Percentiles rank a stretch among this genome's conserved stretches.
phyloP scores from a whole-genome alignment of 2,113 vertebrate species.

The Catharus fuscescens region DNA sequence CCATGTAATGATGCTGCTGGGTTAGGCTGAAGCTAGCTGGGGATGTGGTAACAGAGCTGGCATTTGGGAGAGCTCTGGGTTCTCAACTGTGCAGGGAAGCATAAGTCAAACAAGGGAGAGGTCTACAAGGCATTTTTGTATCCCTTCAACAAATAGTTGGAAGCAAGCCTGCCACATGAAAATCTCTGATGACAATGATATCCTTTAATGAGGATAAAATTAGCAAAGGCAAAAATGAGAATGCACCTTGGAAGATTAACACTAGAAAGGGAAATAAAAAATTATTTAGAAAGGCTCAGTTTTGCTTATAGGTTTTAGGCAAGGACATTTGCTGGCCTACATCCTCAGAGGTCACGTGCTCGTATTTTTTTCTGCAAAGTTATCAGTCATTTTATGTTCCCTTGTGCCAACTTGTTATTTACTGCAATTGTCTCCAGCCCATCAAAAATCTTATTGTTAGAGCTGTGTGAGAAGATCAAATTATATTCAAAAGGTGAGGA shows the following conservation, averaged over 20 bases:
- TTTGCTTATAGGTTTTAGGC: conserved; percentile 5
- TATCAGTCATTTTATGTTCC: conserved; percentile 15
- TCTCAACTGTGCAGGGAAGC: not conserved
- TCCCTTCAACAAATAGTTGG: conserved; percentile 14
- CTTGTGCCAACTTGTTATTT: conserved; percentile 42
- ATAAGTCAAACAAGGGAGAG: not conserved
- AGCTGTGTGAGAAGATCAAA: conserved; percentile 17
- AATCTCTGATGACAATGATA: not conserved
- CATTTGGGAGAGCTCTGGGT: not conserved
- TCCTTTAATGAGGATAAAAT: not conserved
- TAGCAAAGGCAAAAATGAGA: not conserved
- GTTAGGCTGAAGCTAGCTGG: not conserved
- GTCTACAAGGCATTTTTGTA: not conserved
- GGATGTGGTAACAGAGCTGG: not conserved
- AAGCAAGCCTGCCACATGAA: not conserved
- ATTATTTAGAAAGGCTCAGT: not conserved
- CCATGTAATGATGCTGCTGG: not conserved
- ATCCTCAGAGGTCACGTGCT: not conserved
- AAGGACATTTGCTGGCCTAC: not conserved
- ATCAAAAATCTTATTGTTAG: conserved; percentile 15
- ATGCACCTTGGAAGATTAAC: not conserved
- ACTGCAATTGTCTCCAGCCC: conserved; percentile 17
- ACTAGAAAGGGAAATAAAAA: not conserved
- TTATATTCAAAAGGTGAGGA: conserved; percentile 45
- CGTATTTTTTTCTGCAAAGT: conserved; percentile 24